Percentiles rank a stretch among this genome's conserved stretches.
Evolutionary conservation across 2,797 vertebrate genomes (phyloP).

Genomic region (Esox lucius): DNA sequence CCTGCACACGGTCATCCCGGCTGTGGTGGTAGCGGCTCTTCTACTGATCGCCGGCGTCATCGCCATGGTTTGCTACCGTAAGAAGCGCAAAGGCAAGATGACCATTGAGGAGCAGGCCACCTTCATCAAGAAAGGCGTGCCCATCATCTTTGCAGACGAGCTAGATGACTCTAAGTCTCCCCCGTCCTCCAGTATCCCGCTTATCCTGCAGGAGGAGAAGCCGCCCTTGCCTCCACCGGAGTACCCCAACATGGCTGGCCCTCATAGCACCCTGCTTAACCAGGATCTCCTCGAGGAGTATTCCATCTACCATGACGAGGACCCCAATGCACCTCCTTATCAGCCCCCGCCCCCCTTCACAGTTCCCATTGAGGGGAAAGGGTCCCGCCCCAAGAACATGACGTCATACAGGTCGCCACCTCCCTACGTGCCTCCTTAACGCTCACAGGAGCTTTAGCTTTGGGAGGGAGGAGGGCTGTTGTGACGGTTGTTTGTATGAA

Average conservation of each 20-base stretch:
- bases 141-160: constrained; percentile 97
- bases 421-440: constrained; percentile 97
- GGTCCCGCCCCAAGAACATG: constrained; percentile 99
- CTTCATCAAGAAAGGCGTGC: constrained; percentile 99
- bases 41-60: constrained; percentile 94
- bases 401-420: constrained; percentile 97
- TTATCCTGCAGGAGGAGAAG: constrained; percentile 98
- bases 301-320: constrained; percentile 92
- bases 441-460: constrained; percentile 62
- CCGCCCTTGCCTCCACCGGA: constrained; percentile 95
- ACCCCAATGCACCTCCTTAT: constrained; percentile 94
- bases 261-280: constrained; percentile 92
- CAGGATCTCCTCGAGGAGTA: constrained; percentile 95
- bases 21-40: constrained; percentile 94
- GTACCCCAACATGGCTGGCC: constrained; percentile 93
- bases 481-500: constrained; percentile 59
- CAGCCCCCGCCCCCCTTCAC: constrained; percentile 97
- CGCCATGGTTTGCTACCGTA: constrained; percentile 98
- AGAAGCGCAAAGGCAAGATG: constrained; percentile 97
- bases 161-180: constrained; percentile 97
- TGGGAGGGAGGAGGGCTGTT: constrained; percentile 38
- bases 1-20: constrained; percentile 95
- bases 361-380: constrained; percentile 94
- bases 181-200: constrained; percentile 95
- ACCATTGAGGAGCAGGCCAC: constrained; percentile 98